Base-by-base conservation (phyloP, 1,140 invertebrate species). In the Saccostrea glomerata region DNA sequence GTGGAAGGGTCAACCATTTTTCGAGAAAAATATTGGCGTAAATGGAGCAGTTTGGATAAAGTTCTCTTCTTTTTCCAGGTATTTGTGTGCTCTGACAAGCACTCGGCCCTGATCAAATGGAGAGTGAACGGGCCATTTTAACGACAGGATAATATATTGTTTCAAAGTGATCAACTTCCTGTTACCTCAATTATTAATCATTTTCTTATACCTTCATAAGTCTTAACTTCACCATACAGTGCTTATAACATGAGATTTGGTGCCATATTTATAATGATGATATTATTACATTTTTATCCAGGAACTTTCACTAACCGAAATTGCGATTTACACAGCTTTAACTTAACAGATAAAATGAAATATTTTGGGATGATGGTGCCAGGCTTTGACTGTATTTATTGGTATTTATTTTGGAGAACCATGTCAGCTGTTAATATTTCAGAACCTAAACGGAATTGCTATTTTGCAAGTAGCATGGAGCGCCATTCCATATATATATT, bases 81-180 rank as follows among this genome's bases (percentile, higher is more conserved):
- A 25, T 77, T 77, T 77, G 70, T 77, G 30, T 77, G 70, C 70
- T 77, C 70, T 2, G 70, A 77, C 70, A 77, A 77, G 70, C 70
- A 77, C 70, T 77, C 70, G 70, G 70, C 70, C 70, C 70, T 77
- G 70, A 77, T 77, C 70, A 77, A 77, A 77, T 77, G 70, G 70
- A 77, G 70, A 77, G 70, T 77, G 70, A 77, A 77, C 25, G 70
- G 70, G 70, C 70, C 70, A 77, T 77, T 77, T 77, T 77, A 77
- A 77, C 70, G 25, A 30, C 70, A 30, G 70, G 25, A 77, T 11
- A 36, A 15, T 30, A 36, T 77, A 36, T 36, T 30, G 70, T 30
- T 30, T 77, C 30, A 77, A 77, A 36, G 25, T 30, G 70, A 25
- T 12, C 47, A 30, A 77, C 70, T 77, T 13, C 15, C 23, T 77